Base-by-base conservation (phyloP, 2,113 vertebrate species). In the Acanthisitta chloris region DNA sequence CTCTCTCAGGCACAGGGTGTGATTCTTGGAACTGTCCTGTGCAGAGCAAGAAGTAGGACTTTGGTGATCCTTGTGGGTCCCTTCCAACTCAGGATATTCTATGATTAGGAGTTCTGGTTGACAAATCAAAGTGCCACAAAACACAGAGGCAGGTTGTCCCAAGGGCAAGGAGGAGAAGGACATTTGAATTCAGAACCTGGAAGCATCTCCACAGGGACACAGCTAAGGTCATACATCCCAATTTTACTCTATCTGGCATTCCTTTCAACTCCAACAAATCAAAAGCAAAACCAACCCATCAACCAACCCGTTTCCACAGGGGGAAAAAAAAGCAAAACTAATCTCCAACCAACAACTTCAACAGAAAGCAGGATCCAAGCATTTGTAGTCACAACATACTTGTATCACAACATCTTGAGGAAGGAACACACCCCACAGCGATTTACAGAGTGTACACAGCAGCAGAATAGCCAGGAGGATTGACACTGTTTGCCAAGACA, bases 1-100 rank as follows among this genome's bases (percentile, higher is more conserved):
- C 18, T n/a, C 5, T 46, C 20, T 34, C 1, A 1, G n/a, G 12
- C 25, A 61, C 4, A 9, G 0, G 17, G 17, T 54, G 20, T 17
- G 16, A 40, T 5, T 54, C 38, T 67, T 45, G 5, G 6, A 19
- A n/a, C 38, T 54, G 43, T 38, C 24, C 29, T 14, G 9, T 34
- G 19, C n/a, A 4, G 8, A 25, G 40, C 4, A 61, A 67, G n/a
- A n/a, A 76, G n/a, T 2, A 34, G n/a, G 29, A 46, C 25, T 34
- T 58, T 9, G 20, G 4, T 23, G 40, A 61, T 31, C n/a, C 29
- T 54, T 31, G 54, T 54, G 29, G 14, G 14, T 34, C 34, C 20
- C 10, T 61, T 76, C 25, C 34, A 62, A 2, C 21, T 69, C 55
- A 70, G 42, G 6, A 77, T 33, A 7, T 23, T 62, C 38, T 40